phyloP scores from a whole-genome alignment of 2,113 vertebrate species.

The Notothenia coriiceps region DNA sequence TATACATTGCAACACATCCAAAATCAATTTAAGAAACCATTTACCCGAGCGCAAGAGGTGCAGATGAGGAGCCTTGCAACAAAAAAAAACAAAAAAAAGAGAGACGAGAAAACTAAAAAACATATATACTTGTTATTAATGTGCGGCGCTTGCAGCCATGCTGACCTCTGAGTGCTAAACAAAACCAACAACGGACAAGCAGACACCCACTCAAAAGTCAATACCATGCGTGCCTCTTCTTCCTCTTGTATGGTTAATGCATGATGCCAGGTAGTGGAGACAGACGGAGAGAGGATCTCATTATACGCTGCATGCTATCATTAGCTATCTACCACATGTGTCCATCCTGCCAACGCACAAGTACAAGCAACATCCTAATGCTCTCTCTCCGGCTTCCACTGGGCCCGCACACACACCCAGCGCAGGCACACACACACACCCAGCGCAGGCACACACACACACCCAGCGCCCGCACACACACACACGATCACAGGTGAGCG shows the following conservation, averaged over 20 bases:
- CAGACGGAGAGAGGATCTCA: conserved; percentile 78
- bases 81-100: conserved; percentile 6
- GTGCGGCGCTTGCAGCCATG: conserved; percentile 74
- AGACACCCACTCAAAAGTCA: conserved; percentile 84
- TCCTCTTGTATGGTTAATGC: conserved; percentile 82
- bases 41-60: conserved; percentile 67
- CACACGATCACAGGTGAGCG: conserved; percentile 48
- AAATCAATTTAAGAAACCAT: conserved; percentile 75
- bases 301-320: conserved; percentile 81
- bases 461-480: conserved; percentile 16
- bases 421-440: conserved; percentile 29
- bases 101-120: conserved; percentile 38
- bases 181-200: conserved; percentile 73
- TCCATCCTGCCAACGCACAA: conserved; percentile 74
- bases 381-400: conserved; percentile 68
- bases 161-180: conserved; percentile 77
- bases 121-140: conserved; percentile 70
- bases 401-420: conserved; percentile 32
- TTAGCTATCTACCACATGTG: conserved; percentile 78
- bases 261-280: conserved; percentile 80
- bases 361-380: conserved; percentile 71
- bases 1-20: conserved; percentile 63
- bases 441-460: conserved; percentile 1
- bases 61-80: conserved; percentile 53
- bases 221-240: conserved; percentile 79